Evolutionary conservation across 2,797 vertebrate species (phyloP), one percentile per base, ranked within the genome.

Genomic region (Peromyscus nudipes): DNA sequence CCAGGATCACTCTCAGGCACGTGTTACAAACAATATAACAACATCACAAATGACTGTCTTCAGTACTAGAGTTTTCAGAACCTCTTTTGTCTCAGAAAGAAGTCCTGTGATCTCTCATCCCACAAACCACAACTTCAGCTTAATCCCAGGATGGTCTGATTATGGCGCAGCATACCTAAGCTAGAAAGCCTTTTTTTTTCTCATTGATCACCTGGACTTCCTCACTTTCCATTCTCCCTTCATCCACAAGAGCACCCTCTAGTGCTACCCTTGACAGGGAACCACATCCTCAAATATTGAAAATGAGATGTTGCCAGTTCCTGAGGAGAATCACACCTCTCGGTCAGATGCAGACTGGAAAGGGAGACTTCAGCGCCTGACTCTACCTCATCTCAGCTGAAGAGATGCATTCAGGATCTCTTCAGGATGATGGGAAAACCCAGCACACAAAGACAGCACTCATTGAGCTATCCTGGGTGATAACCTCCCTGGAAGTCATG

Each of bases 61-160:
- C 17, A 19, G 40, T 34, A 29, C 60, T 1, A 17, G 37, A 85
- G 64, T 25, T 82, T 55, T 21, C n/a, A 55, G 40, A 89, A 29
- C 2, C 49, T 21, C 25, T 31, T n/a, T 43, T 11, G 29, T 23
- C 81, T 62, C 46, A 60, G 6, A 43, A 34, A 83, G 9, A 31
- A 29, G 3, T 4, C 23, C 34, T 76, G 14, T 23, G 19, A 37
- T 52, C 31, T 52, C 37, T 34, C 21, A 46, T 55, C 34, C 8
- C 13, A 4, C 4, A 0, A 0, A 5, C 29, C 55, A 3, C 0
- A 2, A 31, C 19, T 69, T 29, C 0, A 11, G 4, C 27, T 17
- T 34, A 0, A 14, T 16, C 0, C 16, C 7, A 3, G 62, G 21
- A 2, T 0, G 21, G 19, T 23, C n/a, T n/a, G 9, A 12, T 0